Evolutionary conservation across 2,888 invertebrate species (phyloP), one percentile per base, ranked within the genome.

Genomic region (Eupsilia transversa): DNA sequence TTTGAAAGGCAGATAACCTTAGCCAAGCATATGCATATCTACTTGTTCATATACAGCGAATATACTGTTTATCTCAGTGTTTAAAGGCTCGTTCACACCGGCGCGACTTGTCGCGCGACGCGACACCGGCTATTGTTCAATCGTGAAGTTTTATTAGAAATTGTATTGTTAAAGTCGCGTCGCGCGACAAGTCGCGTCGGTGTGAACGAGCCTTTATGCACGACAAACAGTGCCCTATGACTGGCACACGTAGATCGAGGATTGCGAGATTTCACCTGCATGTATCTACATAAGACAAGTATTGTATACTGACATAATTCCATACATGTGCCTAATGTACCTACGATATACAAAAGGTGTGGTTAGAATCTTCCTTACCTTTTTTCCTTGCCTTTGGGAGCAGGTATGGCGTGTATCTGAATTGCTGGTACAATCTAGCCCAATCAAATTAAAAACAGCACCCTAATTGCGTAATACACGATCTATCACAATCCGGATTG

Each of bases 1-100:
- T 56, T 54, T 66, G n/a, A 65, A 72, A 76, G 61, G 14, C n/a
- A 76, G 83, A 80, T 83, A 83, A 72, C 73, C 60, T 76, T 57
- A 73, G 67, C 35, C 35, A 63, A 82, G 23, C 65, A 27, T 38
- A 46, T n/a, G 64, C 61, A 59, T 70, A 59, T 46, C 46, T 33
- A 30, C n/a, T 49, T 10, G 54, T 68, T 52, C 33, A 35, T 63
- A 72, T 43, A 71, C 63, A 46, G n/a, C 52, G 27, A 56, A 67
- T 56, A 67, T 59, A 52, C 61, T 71, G 71, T 57, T 71, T 82
- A 70, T 73, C 70, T 71, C 27, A 0, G 12, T 60, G 56, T n/a
- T n/a, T n/a, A n/a, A n/a, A n/a, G n/a, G n/a, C n/a, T n/a, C n/a
- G n/a, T n/a, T n/a, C n/a, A n/a, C n/a, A n/a, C n/a, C n/a, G n/a